Percentiles rank a stretch among this genome's conserved stretches.
phyloP scores from a whole-genome alignment of 2,888 invertebrate species.

The Callosobruchus maculatus region DNA sequence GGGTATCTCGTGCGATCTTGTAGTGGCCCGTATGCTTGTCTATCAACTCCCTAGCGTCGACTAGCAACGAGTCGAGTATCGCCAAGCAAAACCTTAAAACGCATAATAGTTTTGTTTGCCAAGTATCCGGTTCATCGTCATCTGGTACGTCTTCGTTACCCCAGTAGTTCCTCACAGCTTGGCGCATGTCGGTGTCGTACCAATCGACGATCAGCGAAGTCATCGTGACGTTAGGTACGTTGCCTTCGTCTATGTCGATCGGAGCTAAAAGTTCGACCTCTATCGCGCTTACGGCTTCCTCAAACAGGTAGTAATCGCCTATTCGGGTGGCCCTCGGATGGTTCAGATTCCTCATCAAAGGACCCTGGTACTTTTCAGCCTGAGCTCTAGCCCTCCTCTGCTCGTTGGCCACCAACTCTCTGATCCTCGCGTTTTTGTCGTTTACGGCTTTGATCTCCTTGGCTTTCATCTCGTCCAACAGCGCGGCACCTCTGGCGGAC shows the following conservation, averaged over 20 bases:
- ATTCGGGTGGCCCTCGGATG: not conserved
- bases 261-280: not conserved
- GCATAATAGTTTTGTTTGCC: not conserved
- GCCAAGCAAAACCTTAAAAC: not conserved
- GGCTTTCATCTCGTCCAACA: not conserved
- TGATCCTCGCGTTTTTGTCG: not conserved
- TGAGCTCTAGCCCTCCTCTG: not conserved
- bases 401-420: not conserved
- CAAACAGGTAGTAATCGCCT: not conserved
- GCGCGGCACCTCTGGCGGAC: not conserved
- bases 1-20: not conserved
- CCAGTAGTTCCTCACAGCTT: not conserved
- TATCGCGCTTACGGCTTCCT: not conserved
- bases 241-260: not conserved
- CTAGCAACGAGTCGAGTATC: not conserved
- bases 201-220: not conserved
- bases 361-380: not conserved
- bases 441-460: not conserved
- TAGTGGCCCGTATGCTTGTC: not conserved
- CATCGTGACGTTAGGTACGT: not conserved
- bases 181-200: not conserved
- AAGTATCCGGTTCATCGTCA: not conserved
- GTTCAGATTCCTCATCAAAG: not conserved
- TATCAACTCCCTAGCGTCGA: not conserved
- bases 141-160: not conserved